A percentile compares a stretch with the other conserved stretches of the same genome.
These are phyloP conservation scores for Carcharodon carcharias DNA, from an alignment of 2,797 vertebrate genomes.

Conservation along the genomic window DNA sequence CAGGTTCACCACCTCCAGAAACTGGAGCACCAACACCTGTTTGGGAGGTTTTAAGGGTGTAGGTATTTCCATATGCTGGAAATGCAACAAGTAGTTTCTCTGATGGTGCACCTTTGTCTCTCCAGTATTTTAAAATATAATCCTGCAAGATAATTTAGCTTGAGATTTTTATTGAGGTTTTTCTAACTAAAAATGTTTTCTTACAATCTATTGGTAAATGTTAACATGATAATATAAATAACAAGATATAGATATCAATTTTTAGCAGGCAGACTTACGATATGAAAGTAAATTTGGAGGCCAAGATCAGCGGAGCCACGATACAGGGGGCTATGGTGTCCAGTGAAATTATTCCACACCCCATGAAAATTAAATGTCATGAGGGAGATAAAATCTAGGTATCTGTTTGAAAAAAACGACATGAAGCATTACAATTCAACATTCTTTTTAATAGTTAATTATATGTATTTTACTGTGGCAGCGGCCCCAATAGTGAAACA, in stretches of 20 bases:
- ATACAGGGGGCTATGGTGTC: constrained; percentile 40
- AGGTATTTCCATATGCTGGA: background rate
- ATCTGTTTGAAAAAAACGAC: constrained; percentile 18
- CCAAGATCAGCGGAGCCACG: background rate
- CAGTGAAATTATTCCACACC: constrained; percentile 41
- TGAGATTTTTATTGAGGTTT: no score
- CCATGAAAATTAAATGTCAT: constrained; percentile 44
- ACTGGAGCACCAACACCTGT: background rate
- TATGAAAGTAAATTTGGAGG: background rate
- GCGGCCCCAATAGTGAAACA: no score
- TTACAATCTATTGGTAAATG: background rate
- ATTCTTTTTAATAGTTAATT: no score
- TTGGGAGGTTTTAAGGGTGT: background rate
- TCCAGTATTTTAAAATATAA: background rate
- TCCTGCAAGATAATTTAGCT: background rate
- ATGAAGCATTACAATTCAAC: no score
- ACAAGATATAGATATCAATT: background rate
- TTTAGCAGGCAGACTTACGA: background rate
- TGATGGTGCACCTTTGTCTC: background rate
- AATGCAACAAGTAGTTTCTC: background rate
- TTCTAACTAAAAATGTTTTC: background rate
- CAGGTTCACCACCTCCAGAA: background rate
- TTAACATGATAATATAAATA: background rate
- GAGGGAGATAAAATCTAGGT: constrained; percentile 43
- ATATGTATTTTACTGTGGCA: no score